phyloP scores from a whole-genome alignment of 1,140 invertebrate genomes.

The Drosophila insularis region DNA sequence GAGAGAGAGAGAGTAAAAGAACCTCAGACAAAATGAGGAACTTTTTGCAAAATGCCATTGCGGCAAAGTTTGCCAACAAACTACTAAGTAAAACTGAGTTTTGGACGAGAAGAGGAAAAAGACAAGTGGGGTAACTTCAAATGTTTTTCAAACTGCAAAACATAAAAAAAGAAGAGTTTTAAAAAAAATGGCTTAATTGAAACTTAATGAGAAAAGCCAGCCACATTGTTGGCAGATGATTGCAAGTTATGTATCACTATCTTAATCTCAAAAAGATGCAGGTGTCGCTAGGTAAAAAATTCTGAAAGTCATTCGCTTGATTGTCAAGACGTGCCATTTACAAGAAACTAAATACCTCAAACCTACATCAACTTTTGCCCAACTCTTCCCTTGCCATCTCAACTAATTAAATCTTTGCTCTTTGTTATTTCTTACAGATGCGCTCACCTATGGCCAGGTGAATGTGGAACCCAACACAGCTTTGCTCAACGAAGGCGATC shows the following conservation, averaged over 20 bases:
- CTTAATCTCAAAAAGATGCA: conserved; percentile 58
- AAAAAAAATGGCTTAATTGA: conserved; percentile 55
- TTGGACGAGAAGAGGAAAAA: conserved; percentile 4
- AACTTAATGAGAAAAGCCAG: conserved; percentile 71
- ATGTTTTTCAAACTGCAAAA: conserved; percentile 39
- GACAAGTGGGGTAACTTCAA: conserved; percentile 28
- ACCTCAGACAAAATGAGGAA: conserved; percentile 18
- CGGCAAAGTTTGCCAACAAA: conserved; percentile 28
- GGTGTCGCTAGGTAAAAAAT: conserved; percentile 19
- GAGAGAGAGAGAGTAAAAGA: conserved; percentile 5
- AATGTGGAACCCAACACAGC: conserved; percentile 77
- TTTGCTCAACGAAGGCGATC: conserved; percentile 81
- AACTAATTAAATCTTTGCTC: conserved; percentile 21
- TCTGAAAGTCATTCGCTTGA: conserved; percentile 39
- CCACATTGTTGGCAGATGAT: conserved; percentile 19
- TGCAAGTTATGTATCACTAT: conserved; percentile 27
- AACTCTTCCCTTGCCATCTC: conserved; percentile 17
- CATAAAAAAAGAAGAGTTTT: conserved; percentile 13
- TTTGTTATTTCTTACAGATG: conserved; percentile 57
- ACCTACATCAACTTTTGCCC: conserved; percentile 22
- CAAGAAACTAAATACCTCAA: background rate
- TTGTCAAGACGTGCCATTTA: no score
- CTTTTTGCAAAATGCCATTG: conserved; percentile 35
- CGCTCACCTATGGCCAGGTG: conserved; percentile 69
- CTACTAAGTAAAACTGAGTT: conserved; percentile 31